Evolutionary conservation across 2,888 invertebrate genomes (phyloP), one percentile per base, ranked within the genome.

Genomic region (Drosophila peninsularis): DNA sequence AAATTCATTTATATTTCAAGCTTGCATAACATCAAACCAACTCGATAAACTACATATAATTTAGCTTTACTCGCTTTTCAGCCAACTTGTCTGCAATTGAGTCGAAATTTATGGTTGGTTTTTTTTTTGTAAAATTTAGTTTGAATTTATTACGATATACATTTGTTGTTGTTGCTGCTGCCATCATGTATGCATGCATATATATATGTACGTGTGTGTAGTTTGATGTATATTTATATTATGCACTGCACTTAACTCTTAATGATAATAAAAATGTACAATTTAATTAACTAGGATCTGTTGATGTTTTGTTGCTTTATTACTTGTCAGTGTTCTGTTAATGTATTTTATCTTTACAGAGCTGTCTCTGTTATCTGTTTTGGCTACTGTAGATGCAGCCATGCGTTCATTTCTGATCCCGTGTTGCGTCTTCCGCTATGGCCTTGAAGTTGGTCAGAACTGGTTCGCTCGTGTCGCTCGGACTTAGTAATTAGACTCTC

Each of bases 251-350:
- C 82, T 87, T 83, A 88, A 68, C 67, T 42, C 67, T 88, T 75
- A 83, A 75, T 86, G 87, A 86, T 88, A 83, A 82, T 70, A 88
- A 72, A 89, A 89, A 87, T 87, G 60, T 89, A 87, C 88, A 87
- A 82, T 89, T 84, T 85, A 78, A 85, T 85, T 86, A 87, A 81
- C 86, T 87, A 88, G 85, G 86, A 82, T 81, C 78, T 87, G 74
- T 73, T 69, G 69, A 63, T 78, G 73, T 63, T 78, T 30, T 45
- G 7, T 55, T 44, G 62, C 56, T 41, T 54, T 55, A 44, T 50
- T 65, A 62, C 71, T 70, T 65, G 70, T 66, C 49, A 53, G 60
- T 56, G 32, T 63, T 36, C 54, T 21, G 24, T 44, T 57, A 64
- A 62, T 52, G 10, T 36, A 37, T 54, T 55, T 27, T 34, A 42